Evolutionary conservation across 2,113 vertebrate species (phyloP), one percentile per base, ranked within the genome.

Genomic region (Dicaeum eximium): DNA sequence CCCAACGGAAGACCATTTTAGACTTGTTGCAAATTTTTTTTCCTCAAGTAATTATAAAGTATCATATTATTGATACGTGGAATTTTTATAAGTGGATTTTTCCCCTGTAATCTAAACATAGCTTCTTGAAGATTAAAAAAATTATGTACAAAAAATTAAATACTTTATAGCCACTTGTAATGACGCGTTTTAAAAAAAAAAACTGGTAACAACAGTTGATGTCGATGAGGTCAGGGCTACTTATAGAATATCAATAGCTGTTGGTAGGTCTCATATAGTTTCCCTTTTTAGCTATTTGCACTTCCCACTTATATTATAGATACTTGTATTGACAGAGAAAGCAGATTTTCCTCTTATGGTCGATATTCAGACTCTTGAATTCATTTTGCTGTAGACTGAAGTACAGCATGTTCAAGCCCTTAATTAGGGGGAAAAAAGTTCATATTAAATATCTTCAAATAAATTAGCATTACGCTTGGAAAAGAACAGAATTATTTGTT

Each of bases 41-140:
- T 45, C 10, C 28, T 53, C 2, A 33, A 53, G 18, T 44, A 60
- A 31, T 69, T 60, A 19, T 18, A 27, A 44, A 37, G 17, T 51
- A 67, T 21, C 3, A 10, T 60, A 19, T 27, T 58, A 27, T 27
- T 60, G 7, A 33, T 44, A 13, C 0, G 0, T 23, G 9, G 11
- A 51, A 8, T 22, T 86, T 58, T 66, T 75, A 12, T 10, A 33
- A 33, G 7, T 25, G 10, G 9, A 16, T 47, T 65, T 72, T 58
- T 12, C 2, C 8, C 38, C 12, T 53, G 38, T 33, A 61, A 53
- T 53, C 19, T 53, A 21, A 45, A 22, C 4, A 1, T 5, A 5
- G 35, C 3, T 50, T 66, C 48, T 51, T 80, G 37, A 66, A 79
- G 33, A 62, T 35, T 23, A 45, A 67, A 56, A 60, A 28, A 13